A percentile compares a stretch with the other conserved stretches of the same genome.
These are phyloP conservation scores for Hydrotaea diabolus DNA, from an alignment of 2,888 invertebrate genomes.

Conservation along the genomic window DNA sequence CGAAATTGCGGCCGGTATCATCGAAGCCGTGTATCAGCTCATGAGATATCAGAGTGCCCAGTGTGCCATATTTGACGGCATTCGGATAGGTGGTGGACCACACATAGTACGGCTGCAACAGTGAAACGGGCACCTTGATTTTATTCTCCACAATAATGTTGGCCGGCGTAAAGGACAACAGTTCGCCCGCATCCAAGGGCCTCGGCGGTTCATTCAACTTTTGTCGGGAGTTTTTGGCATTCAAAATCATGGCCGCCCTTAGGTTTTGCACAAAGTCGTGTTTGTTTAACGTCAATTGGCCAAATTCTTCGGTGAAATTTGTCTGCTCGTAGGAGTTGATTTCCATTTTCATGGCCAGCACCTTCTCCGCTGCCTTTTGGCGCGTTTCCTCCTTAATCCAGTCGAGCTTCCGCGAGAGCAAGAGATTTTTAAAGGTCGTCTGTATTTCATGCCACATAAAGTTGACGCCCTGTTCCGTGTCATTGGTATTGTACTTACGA, in stretches of 20 bases:
- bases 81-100: constrained; percentile 74
- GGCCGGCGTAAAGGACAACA: constrained; percentile 73
- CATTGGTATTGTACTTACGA: constrained; percentile 71
- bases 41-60: constrained; percentile 75
- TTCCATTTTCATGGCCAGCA: constrained; percentile 73
- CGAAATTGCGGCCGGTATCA: constrained; percentile 75
- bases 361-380: constrained; percentile 71
- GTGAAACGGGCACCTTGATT: constrained; percentile 74
- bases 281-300: constrained; percentile 68
- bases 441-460: constrained; percentile 75
- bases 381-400: constrained; percentile 73
- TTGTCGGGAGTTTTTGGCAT: constrained; percentile 39
- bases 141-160: constrained; percentile 74
- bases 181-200: constrained; percentile 69
- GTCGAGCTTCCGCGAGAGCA: constrained; percentile 69
- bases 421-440: constrained; percentile 70
- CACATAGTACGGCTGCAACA: constrained; percentile 75
- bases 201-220: constrained; percentile 70
- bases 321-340: constrained; percentile 72
- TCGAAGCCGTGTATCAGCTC: constrained; percentile 79
- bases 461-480: constrained; percentile 72
- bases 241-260: constrained; percentile 18
- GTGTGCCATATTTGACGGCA: constrained; percentile 75
- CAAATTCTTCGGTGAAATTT: constrained; percentile 74
- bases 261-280: constrained; percentile 72